Conservation (phyloP, 2,113 vertebrate species). For the Mellivora capensis region DNA sequence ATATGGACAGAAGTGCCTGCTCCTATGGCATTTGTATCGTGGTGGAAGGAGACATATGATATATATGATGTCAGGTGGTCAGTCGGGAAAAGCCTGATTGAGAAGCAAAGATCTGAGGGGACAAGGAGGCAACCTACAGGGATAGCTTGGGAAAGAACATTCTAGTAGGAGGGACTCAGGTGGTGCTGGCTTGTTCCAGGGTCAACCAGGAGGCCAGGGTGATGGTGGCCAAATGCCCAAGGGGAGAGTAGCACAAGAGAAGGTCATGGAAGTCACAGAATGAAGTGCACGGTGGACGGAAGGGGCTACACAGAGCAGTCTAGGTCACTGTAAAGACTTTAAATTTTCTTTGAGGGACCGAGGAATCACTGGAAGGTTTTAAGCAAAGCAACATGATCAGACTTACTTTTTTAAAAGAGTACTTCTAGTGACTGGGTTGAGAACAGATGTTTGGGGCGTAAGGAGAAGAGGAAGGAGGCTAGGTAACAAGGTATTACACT, state of each 20-base stretch:
- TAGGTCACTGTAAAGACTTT: neutral
- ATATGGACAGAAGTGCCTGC: neutral
- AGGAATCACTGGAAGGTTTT: neutral
- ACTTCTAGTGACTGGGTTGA: neutral
- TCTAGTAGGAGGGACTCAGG: neutral
- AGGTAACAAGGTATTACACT: neutral
- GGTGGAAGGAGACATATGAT: neutral
- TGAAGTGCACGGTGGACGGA: accelerated
- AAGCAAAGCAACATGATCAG: neutral
- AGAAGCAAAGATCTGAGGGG: neutral
- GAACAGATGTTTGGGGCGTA: neutral
- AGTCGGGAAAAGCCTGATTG: neutral
- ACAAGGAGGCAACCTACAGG: neutral
- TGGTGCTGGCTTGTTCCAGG: neutral
- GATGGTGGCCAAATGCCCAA: neutral
- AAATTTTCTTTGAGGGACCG: neutral
- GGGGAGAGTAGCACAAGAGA: neutral
- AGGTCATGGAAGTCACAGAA: neutral
- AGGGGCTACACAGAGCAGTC: neutral
- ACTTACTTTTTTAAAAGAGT: neutral
- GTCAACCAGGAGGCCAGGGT: neutral
- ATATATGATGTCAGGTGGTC: neutral
- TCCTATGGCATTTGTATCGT: neutral
- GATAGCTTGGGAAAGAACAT: neutral
- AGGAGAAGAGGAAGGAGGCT: neutral